Base-by-base conservation (phyloP, 30 jellyfish, hydroid and myxozoan species). In the Cassiopea andromeda region DNA sequence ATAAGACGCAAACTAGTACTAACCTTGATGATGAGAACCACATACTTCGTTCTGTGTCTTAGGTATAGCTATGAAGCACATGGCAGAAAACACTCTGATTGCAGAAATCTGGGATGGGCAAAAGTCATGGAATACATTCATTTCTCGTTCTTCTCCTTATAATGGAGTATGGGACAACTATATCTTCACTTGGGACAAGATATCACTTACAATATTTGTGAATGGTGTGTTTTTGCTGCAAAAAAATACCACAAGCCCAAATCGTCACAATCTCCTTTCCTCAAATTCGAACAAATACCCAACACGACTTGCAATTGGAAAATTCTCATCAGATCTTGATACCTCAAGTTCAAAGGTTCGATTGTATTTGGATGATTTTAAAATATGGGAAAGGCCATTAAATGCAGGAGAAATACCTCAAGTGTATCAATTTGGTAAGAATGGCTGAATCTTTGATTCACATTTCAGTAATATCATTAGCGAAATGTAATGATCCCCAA, bases 311-410 rank as follows among this genome's bases (percentile, higher is more conserved):
- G 85, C 87, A 7, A 4, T 87, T 43, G 94, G 94, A 8, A 61
- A 57, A 1, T 15, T 7, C 7, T 84, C 80, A 1, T 19, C 69
- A 72, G 69, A 49, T 17, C 44, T 7, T 9, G 8, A 7, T 46
- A 15, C 12, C 9, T 7, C 81, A 67, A 27, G 68, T 27, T 27
- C 45, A 10, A 54, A 9, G 1, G 43, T 66, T 27, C 10, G 67
- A 85, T 67, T 87, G 86, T 50, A 50, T 19, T 17, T 77, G 46
- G 94, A 87, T 50, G 94, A 87, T 73, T 77, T 87, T 38, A 87
- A 57, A 81, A 70, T 87, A 27, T 87, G 94, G 94, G 90, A 87
- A n/a, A 77, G 70, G n/a, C 83, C 85, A 14, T 68, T 87, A 2
- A 48, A 43, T 82, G 90, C 19, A 7, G 48, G 44, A 18, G 86